phyloP scores from a whole-genome alignment of 2,797 vertebrate species.

The Okamejei kenojei region DNA sequence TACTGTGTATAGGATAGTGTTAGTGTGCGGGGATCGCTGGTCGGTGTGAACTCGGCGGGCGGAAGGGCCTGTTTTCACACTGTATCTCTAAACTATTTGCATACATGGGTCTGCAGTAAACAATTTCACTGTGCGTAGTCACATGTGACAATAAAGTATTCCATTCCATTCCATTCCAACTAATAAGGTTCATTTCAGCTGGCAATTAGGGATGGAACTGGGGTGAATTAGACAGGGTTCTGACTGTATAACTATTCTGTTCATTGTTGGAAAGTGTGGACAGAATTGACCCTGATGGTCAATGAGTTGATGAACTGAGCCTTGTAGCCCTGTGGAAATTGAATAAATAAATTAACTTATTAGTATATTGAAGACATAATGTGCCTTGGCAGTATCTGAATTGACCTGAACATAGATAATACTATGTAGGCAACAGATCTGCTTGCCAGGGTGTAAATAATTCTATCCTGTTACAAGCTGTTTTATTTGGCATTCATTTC shows the following conservation, averaged over 20 bases:
- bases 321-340: background rate
- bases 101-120: too few relatives aligned
- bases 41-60: too few relatives aligned
- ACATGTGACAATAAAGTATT: too few relatives aligned
- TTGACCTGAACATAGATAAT: background rate
- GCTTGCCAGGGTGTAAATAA: background rate
- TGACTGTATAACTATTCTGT: background rate
- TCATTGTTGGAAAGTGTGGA: background rate
- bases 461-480: background rate
- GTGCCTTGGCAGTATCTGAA: background rate
- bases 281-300: background rate
- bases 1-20: too few relatives aligned
- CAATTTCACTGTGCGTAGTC: too few relatives aligned
- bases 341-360: background rate
- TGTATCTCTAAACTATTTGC: too few relatives aligned
- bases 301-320: background rate
- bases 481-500: background rate
- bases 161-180: too few relatives aligned
- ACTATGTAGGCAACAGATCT: background rate
- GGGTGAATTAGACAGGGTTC: background rate
- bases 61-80: too few relatives aligned
- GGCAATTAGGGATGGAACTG: background rate
- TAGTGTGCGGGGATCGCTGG: too few relatives aligned
- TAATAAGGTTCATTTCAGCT: background rate
- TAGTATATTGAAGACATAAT: background rate